Evolutionary conservation across 2,888 invertebrate genomes (phyloP), one percentile per base, ranked within the genome.

Genomic region (Aphidoletes aphidimyza): DNA sequence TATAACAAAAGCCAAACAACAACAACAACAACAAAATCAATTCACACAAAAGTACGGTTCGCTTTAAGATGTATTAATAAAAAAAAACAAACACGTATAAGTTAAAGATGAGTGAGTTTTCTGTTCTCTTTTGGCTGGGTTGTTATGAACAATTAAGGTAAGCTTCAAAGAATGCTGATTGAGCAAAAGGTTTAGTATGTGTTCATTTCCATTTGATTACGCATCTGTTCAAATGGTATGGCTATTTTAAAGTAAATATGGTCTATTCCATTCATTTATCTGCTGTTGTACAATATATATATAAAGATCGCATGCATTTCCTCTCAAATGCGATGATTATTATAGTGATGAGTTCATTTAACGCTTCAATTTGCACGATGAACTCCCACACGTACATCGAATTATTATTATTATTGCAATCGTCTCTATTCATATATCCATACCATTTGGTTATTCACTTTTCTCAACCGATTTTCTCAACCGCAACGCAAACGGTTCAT

Each of bases 131-230:
- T 69, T 69, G 26, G 11, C 69, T 69, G 6, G 8, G 42, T 9
- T 42, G 6, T 42, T 6, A 6, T 42, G 42, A 6, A 14, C 42
- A 14, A 69, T 30, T 30, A 69, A 26, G 69, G 69, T 69, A 69
- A 69, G 69, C 6, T 42, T 42, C 42, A 42, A n/a, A 54, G 22
- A 54, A 54, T 54, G 30, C 30, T 14, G 26, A 5, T n/a, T n/a
- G n/a, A 30, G 54, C 69, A 14, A 30, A 9, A n/a, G 17, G 9
- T 30, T 19, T 69, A 0, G 14, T 14, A 26, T 26, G 14, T 30
- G 69, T 30, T 69, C 69, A 69, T 69, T 69, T 69, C 69, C 69
- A 69, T 30, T 69, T 69, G 69, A 69, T 69, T 69, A 30, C 69
- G 14, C 30, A 69, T 69, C 34, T 69, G 69, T 69, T 69, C 69